A percentile compares a stretch with the other conserved stretches of the same genome.
Evolutionary conservation across 2,113 vertebrate species (phyloP).

Genomic region (Heptranchias perlo): DNA sequence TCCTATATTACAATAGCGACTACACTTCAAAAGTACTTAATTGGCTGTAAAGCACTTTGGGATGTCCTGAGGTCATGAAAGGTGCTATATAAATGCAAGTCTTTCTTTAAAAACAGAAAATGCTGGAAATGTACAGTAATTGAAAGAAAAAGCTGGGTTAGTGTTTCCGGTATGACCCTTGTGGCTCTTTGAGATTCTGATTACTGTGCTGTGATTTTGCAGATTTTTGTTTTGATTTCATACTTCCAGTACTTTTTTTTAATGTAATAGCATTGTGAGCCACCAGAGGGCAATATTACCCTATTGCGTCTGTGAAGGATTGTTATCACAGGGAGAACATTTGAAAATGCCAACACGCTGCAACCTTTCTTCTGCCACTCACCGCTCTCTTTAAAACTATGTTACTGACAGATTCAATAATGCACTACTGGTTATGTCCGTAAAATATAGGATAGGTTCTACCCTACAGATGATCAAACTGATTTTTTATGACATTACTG

Average conservation of each 20-base stretch:
- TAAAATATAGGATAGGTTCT: neutral
- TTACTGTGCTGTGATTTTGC: neutral
- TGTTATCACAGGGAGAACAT: neutral
- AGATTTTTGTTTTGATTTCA: neutral
- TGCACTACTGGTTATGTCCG: neutral
- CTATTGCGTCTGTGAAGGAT: neutral
- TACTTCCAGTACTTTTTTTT: neutral
- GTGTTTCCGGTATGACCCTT: neutral
- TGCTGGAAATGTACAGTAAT: no score
- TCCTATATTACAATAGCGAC: no score
- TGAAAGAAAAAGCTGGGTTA: neutral
- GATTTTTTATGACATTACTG: neutral
- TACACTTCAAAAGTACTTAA: no score
- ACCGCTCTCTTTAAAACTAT: neutral
- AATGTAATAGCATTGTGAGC: neutral
- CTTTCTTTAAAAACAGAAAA: no score
- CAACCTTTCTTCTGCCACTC: neutral
- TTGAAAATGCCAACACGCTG: neutral
- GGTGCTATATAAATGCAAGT: no score
- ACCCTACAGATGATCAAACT: neutral
- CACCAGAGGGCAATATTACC: conserved; percentile 2
- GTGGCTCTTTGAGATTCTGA: neutral
- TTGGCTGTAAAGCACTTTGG: no score
- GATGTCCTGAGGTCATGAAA: no score
- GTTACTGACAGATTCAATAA: neutral